These are phyloP conservation scores for Myotis myotis DNA, from an alignment of 2,797 vertebrate genomes.

Conservation along the genomic window DNA sequence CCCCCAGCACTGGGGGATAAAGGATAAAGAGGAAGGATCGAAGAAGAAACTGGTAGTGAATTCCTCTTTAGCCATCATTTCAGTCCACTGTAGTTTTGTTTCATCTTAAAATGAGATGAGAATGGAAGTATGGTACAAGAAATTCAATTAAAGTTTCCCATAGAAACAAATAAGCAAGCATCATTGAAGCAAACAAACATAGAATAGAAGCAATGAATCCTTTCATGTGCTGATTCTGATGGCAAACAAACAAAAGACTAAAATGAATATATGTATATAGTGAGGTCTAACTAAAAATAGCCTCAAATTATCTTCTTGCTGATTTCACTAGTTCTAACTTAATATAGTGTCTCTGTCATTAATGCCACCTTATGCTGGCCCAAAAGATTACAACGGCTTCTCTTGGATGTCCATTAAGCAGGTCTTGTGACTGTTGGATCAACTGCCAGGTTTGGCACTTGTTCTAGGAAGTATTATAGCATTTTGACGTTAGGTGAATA, in stretches of 20 bases:
- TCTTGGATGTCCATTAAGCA: not conserved
- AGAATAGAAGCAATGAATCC: not conserved
- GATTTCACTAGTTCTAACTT: not conserved
- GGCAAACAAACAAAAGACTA: not conserved
- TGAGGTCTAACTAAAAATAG: not conserved
- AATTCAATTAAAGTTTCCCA: conserved; percentile 17
- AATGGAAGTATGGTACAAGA: not conserved
- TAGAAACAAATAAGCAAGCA: not conserved
- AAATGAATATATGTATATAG: not conserved
- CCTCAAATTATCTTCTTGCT: not conserved
- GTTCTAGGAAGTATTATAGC: not conserved
- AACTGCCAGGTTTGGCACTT: not conserved
- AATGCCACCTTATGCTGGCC: not conserved
- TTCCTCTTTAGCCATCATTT: not conserved
- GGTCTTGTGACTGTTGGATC: not conserved
- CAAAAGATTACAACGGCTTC: not conserved
- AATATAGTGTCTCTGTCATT: not conserved
- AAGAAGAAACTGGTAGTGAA: not conserved
- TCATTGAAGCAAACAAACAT: not conserved
- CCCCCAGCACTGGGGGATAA: too few relatives aligned
- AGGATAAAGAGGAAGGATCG: not conserved
- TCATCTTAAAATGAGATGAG: not conserved
- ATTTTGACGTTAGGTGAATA: not conserved
- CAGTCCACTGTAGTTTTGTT: conserved; percentile 12
- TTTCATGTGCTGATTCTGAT: not conserved